These are phyloP conservation scores for Serrognathus titanus DNA, from an alignment of 2,888 invertebrate genomes.

Conservation along the genomic window DNA sequence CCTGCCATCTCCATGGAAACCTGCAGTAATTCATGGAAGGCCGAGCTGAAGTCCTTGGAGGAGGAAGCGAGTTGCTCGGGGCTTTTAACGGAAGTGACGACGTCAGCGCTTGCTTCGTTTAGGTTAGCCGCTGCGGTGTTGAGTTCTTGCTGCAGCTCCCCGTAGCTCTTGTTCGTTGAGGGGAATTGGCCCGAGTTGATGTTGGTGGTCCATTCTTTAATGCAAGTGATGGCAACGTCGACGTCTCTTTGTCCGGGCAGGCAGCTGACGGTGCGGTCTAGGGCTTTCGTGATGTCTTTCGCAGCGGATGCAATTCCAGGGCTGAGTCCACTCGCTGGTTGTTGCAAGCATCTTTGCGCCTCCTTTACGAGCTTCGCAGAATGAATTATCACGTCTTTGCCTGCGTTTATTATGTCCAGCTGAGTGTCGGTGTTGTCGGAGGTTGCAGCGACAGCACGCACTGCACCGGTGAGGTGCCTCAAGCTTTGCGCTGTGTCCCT, in stretches of 20 bases:
- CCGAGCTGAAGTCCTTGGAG: conserved; percentile 73
- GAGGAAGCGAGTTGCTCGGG: conserved; percentile 69
- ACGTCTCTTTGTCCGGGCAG: conserved; percentile 92
- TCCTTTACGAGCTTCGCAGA: conserved; percentile 78
- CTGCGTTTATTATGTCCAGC: conserved; percentile 62
- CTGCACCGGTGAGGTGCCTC: conserved; percentile 65
- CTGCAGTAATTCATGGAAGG: conserved; percentile 70
- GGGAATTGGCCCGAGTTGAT: conserved; percentile 75
- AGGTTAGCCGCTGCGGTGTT: conserved; percentile 80
- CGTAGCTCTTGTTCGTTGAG: conserved; percentile 66
- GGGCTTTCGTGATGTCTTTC: conserved; percentile 60
- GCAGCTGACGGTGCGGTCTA: conserved; percentile 73
- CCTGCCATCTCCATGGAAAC: conserved; percentile 84
- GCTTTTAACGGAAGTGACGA: conserved; percentile 72
- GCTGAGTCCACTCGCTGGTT: conserved; percentile 62
- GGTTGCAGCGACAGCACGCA: conserved; percentile 76
- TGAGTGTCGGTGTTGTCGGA: conserved; percentile 58
- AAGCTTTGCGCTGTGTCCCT: conserved; percentile 76
- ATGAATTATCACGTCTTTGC: conserved; percentile 76
- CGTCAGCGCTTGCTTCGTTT: conserved; percentile 78
- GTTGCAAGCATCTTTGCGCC: conserved; percentile 70
- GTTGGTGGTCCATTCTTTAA: conserved; percentile 72
- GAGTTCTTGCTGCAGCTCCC: conserved; percentile 81
- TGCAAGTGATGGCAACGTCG: conserved; percentile 81
- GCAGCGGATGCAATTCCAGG: conserved; percentile 68